Evolutionary conservation across 2,113 vertebrate species (phyloP).

Genomic region (Pachycephala philippinensis): DNA sequence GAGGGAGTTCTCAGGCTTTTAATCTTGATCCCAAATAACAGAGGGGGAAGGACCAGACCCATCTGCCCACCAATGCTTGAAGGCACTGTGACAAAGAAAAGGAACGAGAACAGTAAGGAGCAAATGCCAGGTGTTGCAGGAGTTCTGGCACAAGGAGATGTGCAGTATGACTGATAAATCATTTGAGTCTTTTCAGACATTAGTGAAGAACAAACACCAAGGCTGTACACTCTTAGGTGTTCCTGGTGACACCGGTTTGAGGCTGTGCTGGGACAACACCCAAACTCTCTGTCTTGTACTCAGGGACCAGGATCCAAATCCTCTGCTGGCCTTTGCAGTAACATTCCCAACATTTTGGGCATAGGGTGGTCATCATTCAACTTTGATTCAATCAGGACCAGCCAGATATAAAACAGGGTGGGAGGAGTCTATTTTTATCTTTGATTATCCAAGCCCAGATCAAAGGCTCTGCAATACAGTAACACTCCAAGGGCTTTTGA

Average conservation of each 20-base stretch:
- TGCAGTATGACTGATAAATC: background rate
- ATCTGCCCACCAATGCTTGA: background rate
- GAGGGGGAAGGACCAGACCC: background rate
- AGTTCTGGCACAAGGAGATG: background rate
- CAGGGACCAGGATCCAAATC: background rate
- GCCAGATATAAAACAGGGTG: background rate
- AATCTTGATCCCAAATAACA: background rate
- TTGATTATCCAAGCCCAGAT: constrained; percentile 54
- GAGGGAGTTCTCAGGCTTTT: background rate
- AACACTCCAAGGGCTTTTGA: constrained; percentile 39
- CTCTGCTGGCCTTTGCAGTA: background rate
- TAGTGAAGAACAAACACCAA: background rate
- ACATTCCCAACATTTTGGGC: background rate
- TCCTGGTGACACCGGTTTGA: background rate
- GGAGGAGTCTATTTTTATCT: constrained; percentile 30
- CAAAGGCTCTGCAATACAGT: constrained; percentile 45
- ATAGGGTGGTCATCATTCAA: background rate
- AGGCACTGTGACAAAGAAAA: background rate
- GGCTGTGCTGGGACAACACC: background rate
- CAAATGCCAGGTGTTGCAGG: background rate
- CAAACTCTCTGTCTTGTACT: background rate
- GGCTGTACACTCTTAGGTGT: background rate
- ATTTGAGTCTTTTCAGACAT: background rate
- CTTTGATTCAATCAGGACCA: background rate
- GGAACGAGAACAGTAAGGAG: background rate